Evolutionary conservation across 2,797 vertebrate species (phyloP).

Genomic region (Neosalanx taihuensis): DNA sequence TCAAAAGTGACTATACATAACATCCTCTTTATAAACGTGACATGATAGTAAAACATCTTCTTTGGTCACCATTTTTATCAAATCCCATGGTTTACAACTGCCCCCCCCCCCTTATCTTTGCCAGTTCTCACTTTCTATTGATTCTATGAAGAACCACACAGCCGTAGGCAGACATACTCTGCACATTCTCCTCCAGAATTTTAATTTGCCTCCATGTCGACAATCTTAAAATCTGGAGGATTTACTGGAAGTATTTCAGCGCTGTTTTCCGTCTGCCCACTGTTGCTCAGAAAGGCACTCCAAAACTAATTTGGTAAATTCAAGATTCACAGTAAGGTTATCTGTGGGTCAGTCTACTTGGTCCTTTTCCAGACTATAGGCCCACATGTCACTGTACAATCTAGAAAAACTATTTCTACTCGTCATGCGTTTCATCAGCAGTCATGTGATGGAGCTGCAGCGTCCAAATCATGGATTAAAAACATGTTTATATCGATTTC

Average conservation of each 20-base stretch:
- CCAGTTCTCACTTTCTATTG: background rate
- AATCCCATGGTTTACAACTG: too few relatives aligned
- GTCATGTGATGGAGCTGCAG: background rate
- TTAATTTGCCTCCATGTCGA: background rate
- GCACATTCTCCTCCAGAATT: too few relatives aligned
- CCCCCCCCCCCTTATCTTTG: too few relatives aligned
- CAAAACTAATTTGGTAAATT: conserved; percentile 46
- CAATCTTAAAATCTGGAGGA: background rate
- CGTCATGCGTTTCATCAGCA: conserved; percentile 22
- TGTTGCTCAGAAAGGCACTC: conserved; percentile 64
- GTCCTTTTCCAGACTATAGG: conserved; percentile 4
- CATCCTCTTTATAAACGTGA: too few relatives aligned
- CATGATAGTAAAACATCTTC: background rate
- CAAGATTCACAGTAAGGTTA: conserved; percentile 50
- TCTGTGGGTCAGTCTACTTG: conserved; percentile 25
- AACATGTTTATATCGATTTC: conserved; percentile 41
- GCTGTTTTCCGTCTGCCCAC: conserved; percentile 26
- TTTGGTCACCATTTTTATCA: background rate
- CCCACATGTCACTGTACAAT: conserved; percentile 1
- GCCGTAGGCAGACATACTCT: background rate
- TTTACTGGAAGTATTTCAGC: background rate
- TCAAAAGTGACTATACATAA: too few relatives aligned
- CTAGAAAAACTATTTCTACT: background rate
- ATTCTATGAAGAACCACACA: background rate
- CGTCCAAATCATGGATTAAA: conserved; percentile 44